Evolutionary conservation across 2,888 invertebrate genomes (phyloP), one percentile per base, ranked within the genome.

Genomic region (Linyphia triangularis): DNA sequence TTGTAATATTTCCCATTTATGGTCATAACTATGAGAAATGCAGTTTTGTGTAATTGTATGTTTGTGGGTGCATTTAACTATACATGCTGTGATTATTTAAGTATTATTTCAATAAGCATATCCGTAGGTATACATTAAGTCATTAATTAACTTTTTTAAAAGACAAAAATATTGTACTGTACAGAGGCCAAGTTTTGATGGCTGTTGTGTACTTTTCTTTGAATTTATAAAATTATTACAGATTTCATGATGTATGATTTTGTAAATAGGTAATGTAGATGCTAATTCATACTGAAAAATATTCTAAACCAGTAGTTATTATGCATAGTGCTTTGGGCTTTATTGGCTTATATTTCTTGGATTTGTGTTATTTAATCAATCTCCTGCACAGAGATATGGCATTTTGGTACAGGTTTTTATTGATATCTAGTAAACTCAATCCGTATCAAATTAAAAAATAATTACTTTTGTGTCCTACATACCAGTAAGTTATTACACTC

Each of bases 31-130:
- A 9, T 33, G n/a, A n/a, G n/a, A 13, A n/a, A 13, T 51, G 51
- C 51, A 51, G 13, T 16, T 51, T 51, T 51, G 51, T 51, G 28
- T 19, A 40, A 24, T 40, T 75, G 61, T 75, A 22, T 72, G 37
- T 77, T 22, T 30, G 30, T 63, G 40, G 24, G 43, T 78, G 24
- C 28, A 43, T 65, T 63, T 75, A 59, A 61, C 10, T 61, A 51
- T 43, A 26, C 6, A 33, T 63, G 63, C 63, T 78, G 75, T 75
- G 78, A 78, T 78, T 28, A 7, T 78, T 26, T 43, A 40, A 78
- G 78, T 65, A 65, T 73, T 59, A 33, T 78, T 65, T 78, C 13
- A 65, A 78, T 65, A 57, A 77, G 65, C 19, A n/a, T 65, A 43
- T 43, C 33, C 59, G 75, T 75, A 59, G 59, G 59, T 75, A 19